These are phyloP conservation scores for Aphidoletes aphidimyza DNA, from an alignment of 2,888 invertebrate genomes.

Conservation along the genomic window DNA sequence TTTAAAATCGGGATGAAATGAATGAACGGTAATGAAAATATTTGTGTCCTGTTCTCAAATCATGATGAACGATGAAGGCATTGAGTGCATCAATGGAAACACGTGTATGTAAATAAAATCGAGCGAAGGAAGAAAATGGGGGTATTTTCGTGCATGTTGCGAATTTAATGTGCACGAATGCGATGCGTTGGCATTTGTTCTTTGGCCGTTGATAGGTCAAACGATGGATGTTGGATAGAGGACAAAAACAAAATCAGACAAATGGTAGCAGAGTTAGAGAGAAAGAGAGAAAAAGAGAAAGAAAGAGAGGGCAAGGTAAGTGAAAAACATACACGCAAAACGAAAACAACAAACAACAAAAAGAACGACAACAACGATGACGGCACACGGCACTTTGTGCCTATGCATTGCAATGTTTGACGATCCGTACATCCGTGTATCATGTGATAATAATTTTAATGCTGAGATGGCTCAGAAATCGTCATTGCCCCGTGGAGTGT, in stretches of 20 bases:
- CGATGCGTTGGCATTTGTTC: not conserved
- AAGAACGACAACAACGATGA: too few relatives aligned
- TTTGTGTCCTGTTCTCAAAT: too few relatives aligned
- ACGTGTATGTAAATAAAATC: slow-evolving; percentile 9
- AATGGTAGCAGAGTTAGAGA: not conserved
- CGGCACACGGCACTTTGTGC: too few relatives aligned
- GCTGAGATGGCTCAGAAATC: slow-evolving; percentile 7
- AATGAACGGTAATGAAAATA: too few relatives aligned
- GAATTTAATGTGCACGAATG: not conserved
- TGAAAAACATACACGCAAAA: too few relatives aligned
- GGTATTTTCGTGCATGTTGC: slow-evolving; percentile 11
- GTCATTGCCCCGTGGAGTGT: slow-evolving; percentile 2
- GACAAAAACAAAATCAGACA: not conserved
- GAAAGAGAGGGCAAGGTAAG: not conserved
- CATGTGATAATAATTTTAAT: slow-evolving; percentile 26
- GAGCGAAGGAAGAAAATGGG: too few relatives aligned
- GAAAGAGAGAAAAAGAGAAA: not conserved
- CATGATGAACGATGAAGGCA: not conserved
- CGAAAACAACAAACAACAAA: too few relatives aligned
- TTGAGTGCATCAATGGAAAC: not conserved
- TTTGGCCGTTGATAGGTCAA: not conserved
- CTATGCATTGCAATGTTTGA: not conserved
- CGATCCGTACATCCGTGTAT: not conserved
- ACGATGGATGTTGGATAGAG: not conserved
- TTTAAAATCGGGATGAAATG: too few relatives aligned